Percentiles rank a stretch among this genome's conserved stretches.
Conservation (phyloP, 2,113 vertebrate species). For the Crotalus horridus region DNA sequence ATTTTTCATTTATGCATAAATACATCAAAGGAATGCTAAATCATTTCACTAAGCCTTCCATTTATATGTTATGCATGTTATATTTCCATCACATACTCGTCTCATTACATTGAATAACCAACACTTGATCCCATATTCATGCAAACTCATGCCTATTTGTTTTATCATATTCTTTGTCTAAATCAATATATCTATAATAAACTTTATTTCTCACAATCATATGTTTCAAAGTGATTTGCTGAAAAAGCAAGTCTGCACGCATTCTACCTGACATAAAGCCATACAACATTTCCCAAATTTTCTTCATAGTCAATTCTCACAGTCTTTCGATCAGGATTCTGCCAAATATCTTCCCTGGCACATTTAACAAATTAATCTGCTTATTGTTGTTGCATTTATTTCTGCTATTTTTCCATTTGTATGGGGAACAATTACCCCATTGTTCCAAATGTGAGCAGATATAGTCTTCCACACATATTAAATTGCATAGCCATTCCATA, state of each 20-base stretch:
- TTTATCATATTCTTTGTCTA: neutral
- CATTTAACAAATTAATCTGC: neutral
- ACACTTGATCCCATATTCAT: neutral
- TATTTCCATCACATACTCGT: neutral
- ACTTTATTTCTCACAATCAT: neutral
- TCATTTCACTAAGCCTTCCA: neutral
- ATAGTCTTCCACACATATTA: neutral
- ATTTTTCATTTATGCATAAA: neutral
- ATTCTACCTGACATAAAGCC: neutral
- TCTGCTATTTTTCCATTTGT: neutral
- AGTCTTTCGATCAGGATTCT: neutral
- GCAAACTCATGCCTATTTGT: neutral
- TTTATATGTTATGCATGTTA: neutral
- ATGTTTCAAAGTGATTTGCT: neutral
- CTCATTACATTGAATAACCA: neutral
- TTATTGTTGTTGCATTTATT: neutral
- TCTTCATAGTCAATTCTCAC: neutral
- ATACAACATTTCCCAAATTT: neutral
- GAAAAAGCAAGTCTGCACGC: neutral
- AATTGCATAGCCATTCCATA: neutral
- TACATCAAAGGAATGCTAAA: neutral
- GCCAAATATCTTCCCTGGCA: neutral
- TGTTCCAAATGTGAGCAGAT: neutral
- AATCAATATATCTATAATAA: neutral
- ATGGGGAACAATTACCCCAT: neutral